Percentiles rank a stretch among this genome's conserved stretches.
Evolutionary conservation across 2,113 vertebrate species (phyloP).

Genomic region (Tragelaphus buxtoni): DNA sequence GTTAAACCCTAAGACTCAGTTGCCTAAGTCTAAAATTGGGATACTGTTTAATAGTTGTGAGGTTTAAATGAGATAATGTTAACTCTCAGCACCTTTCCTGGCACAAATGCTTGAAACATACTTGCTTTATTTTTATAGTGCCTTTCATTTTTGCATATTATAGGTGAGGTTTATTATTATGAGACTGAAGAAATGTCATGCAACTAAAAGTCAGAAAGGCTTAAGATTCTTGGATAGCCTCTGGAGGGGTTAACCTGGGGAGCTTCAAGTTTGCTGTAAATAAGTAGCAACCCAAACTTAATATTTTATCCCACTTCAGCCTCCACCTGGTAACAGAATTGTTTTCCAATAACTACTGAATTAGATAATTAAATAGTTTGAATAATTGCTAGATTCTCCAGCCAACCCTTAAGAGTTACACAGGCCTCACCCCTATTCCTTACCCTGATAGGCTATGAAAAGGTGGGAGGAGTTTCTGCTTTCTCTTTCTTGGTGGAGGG

Average conservation of each 20-base stretch:
- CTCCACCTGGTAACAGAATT: background rate
- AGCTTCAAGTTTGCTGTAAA: background rate
- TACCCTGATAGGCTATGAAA: background rate
- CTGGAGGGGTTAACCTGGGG: background rate
- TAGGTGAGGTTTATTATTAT: background rate
- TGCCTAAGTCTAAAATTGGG: background rate
- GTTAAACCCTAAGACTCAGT: background rate
- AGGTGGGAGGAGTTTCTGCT: background rate
- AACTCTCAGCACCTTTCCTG: background rate
- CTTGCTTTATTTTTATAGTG: background rate
- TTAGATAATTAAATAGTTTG: background rate
- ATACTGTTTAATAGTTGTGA: background rate
- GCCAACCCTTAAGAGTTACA: background rate
- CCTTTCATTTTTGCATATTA: background rate
- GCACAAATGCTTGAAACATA: background rate
- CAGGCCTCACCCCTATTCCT: background rate
- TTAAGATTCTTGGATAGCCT: background rate
- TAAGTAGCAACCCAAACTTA: background rate
- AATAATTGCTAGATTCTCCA: background rate
- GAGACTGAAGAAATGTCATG: background rate
- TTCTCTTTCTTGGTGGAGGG: background rate
- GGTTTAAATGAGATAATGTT: conserved; percentile 8
- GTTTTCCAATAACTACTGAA: background rate
- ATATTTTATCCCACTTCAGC: background rate
- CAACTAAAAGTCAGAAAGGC: background rate